Percentiles rank a stretch among this genome's conserved stretches.
Conservation (phyloP, 2,797 vertebrate species). For the Lepilemur ruficaudatus region DNA sequence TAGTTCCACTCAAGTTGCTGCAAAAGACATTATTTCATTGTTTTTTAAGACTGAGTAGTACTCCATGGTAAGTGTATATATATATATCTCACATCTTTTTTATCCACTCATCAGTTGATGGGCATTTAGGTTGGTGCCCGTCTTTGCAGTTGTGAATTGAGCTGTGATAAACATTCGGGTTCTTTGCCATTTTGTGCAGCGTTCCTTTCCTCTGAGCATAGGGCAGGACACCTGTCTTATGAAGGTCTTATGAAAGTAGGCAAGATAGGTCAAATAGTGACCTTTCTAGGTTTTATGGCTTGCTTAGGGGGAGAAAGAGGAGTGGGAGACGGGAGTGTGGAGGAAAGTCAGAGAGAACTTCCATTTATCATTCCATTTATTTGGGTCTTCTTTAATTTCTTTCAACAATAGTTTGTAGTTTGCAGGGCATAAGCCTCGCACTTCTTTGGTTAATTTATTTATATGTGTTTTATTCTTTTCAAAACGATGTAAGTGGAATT, state of each 20-base stretch:
- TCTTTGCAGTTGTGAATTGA: no score
- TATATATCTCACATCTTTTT: no score
- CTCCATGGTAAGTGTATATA: no score
- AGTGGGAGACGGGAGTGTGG: background rate
- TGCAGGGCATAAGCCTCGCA: background rate
- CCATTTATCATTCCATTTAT: background rate
- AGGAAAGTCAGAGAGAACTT: background rate
- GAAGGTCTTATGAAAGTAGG: background rate
- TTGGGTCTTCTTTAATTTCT: background rate
- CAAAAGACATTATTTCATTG: no score
- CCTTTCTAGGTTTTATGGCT: background rate
- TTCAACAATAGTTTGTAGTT: background rate
- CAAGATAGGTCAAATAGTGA: background rate
- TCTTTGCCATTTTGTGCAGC: background rate
- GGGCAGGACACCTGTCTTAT: background rate
- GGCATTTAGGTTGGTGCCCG: no score
- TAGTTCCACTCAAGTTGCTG: no score
- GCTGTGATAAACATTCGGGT: no score
- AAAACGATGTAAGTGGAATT: background rate
- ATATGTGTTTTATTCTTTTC: background rate
- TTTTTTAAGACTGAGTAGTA: no score
- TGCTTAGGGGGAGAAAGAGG: background rate
- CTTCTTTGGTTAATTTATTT: background rate
- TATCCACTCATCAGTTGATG: no score
- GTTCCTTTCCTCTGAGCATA: background rate